Evolutionary conservation across 2,888 invertebrate species (phyloP).

Genomic region (Papilio demoleus): DNA sequence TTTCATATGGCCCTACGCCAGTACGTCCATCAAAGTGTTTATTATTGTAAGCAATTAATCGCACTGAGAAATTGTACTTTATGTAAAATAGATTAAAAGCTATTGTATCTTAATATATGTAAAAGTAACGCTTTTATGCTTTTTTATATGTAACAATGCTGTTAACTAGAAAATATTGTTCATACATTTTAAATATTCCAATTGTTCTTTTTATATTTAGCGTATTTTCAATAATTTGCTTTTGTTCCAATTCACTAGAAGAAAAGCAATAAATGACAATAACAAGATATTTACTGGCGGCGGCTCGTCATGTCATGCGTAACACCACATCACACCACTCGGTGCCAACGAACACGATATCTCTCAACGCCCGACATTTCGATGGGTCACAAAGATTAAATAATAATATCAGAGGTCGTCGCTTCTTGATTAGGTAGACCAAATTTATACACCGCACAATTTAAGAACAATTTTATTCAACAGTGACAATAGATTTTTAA

Average conservation of each 20-base stretch:
- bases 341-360: constrained; percentile 31
- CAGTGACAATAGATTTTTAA: no score
- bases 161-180: not conserved
- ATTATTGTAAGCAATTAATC: not conserved
- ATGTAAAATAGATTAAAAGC: not conserved
- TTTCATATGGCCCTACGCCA: not conserved
- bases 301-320: constrained; percentile 24
- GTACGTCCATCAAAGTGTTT: not conserved
- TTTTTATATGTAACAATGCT: no score
- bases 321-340: constrained; percentile 35
- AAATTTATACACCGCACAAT: not conserved
- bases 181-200: no score
- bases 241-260: not conserved
- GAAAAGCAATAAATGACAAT: constrained; percentile 6
- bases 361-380: constrained; percentile 27
- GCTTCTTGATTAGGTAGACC: constrained; percentile 1
- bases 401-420: constrained; percentile 22
- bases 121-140: no score
- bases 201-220: no score
- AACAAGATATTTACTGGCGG: constrained; percentile 33
- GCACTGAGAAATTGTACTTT: not conserved
- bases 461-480: not conserved
- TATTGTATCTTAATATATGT: no score
- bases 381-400: constrained; percentile 18
- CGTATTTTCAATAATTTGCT: constrained; percentile 2